Conservation (phyloP, 2,113 vertebrate species). For the Antidorcas marsupialis region DNA sequence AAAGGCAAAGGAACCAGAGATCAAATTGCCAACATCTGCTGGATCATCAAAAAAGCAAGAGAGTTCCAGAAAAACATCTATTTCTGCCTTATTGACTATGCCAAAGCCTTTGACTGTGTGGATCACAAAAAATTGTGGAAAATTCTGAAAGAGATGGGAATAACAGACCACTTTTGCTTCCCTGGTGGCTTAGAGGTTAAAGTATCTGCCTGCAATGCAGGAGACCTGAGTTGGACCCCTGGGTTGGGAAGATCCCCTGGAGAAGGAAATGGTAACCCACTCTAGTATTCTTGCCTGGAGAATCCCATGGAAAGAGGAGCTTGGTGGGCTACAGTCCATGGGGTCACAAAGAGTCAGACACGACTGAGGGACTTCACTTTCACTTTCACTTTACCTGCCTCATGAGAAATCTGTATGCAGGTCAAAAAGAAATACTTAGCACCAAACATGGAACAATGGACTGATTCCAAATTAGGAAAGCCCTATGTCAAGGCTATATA, state of each 20-base stretch:
- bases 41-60: neutral
- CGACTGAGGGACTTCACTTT: no score
- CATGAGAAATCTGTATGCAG: neutral
- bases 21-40: neutral
- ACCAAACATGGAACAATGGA: neutral
- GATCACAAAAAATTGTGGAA: neutral
- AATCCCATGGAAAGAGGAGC: no score
- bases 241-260: no score
- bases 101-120: neutral
- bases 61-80: neutral
- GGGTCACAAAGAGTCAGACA: no score
- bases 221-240: no score
- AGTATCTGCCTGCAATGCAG: no score
- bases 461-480: neutral
- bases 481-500: neutral
- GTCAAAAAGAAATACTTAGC: neutral
- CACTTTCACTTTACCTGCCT: neutral
- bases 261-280: no score
- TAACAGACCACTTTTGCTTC: neutral
- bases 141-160: neutral
- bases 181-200: no score
- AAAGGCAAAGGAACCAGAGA: neutral
- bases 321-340: no score
- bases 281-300: no score
- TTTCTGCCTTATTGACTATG: neutral